Evolutionary conservation across 1,140 invertebrate species (phyloP).

Genomic region (Centruroides vittatus): DNA sequence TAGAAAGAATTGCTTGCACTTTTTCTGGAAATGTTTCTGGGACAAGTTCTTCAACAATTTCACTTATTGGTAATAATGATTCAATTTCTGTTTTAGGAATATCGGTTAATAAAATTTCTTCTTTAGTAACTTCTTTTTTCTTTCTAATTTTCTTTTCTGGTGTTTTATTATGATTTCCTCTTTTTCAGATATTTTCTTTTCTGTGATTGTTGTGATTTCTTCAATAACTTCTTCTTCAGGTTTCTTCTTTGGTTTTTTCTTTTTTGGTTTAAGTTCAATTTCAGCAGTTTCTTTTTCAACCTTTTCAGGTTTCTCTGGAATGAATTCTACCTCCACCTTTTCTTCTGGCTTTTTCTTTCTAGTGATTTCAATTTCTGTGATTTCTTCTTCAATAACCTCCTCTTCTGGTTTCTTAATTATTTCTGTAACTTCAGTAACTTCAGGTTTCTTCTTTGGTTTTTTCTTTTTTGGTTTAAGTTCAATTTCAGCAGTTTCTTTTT

Average conservation of each 20-base stretch:
- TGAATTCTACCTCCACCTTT: background rate
- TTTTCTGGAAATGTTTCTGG: background rate
- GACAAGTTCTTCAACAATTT: conserved; percentile 9
- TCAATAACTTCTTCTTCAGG: no score
- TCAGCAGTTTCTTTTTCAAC: background rate
- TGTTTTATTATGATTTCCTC: no score
- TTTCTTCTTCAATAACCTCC: conserved; percentile 1
- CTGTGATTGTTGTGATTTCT: no score
- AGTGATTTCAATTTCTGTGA: background rate
- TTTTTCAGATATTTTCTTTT: no score
- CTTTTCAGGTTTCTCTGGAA: background rate
- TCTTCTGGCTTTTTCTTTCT: background rate
- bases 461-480: background rate
- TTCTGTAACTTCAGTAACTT: background rate
- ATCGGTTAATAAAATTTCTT: background rate
- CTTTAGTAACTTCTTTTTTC: background rate
- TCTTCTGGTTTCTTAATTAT: conserved; percentile 1
- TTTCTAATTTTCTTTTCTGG: no score
- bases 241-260: no score
- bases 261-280: no score
- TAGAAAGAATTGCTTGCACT: conserved; percentile 2
- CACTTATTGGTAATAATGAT: conserved; percentile 2
- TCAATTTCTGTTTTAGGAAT: background rate
- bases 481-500: background rate
- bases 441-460: background rate